Percentiles rank a stretch among this genome's conserved stretches.
These are phyloP conservation scores for Morphnarchus princeps DNA, from an alignment of 2,113 vertebrate species.

Conservation along the genomic window DNA sequence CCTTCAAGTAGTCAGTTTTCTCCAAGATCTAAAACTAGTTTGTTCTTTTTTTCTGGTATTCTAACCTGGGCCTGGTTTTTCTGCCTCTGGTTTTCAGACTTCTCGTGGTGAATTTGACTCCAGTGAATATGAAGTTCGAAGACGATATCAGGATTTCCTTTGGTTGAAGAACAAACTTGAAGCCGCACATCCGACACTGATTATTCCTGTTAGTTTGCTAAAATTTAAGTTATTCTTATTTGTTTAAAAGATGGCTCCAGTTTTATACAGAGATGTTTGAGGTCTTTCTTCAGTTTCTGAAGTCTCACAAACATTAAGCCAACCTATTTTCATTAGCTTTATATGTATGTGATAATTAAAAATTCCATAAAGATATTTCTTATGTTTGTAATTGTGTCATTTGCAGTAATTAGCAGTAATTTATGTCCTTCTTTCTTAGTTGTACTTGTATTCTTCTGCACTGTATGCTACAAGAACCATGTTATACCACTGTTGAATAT, in stretches of 20 bases:
- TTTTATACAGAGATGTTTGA: neutral
- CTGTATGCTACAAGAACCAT: neutral
- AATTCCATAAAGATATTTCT: neutral
- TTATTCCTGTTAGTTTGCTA: conserved; percentile 85
- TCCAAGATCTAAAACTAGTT: neutral
- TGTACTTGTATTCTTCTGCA: neutral
- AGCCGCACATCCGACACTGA: conserved; percentile 88
- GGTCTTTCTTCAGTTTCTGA: neutral
- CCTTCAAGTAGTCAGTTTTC: neutral
- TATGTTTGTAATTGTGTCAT: neutral
- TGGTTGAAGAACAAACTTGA: conserved; percentile 92
- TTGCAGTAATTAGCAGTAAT: neutral
- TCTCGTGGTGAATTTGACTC: conserved; percentile 92
- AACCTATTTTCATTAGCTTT: neutral
- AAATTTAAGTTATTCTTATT: neutral
- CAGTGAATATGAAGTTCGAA: conserved; percentile 89
- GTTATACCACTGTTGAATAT: neutral
- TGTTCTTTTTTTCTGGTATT: neutral
- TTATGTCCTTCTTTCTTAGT: neutral
- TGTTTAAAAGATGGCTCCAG: neutral
- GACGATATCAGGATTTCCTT: conserved; percentile 95
- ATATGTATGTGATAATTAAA: neutral
- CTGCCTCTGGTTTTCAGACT: conserved; percentile 77
- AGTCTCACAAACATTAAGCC: neutral
- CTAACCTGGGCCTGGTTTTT: neutral